Base-by-base conservation (phyloP, 2,797 vertebrate species). In the Macropodus opercularis region DNA sequence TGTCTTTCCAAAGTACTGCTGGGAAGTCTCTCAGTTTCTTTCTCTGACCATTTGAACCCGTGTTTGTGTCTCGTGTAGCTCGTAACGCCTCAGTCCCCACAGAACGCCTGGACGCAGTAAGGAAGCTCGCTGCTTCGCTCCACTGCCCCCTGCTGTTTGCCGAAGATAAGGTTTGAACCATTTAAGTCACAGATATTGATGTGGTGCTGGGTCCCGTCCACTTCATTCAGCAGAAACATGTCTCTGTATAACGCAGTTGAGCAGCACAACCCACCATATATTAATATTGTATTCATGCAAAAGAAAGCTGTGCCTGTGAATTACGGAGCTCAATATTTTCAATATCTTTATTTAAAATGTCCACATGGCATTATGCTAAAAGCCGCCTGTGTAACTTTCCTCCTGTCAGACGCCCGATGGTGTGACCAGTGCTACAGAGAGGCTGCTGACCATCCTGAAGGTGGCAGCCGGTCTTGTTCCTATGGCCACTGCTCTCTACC, bases 81-180 rank as follows among this genome's bases (percentile, higher is more conserved):
- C 92, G 92, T 12, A 81, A 79, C 1, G 61, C 63, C 2, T 81
- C 77, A 0, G 68, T 75, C 39, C 74, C 89, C 29, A 31, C 72
- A 13, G 87, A 89, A 43, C 84, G 79, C 1, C 67, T 80, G 40
- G 87, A 81, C 19, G 86, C 87, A 0, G 14, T 95, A 52, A 84
- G 79, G 63, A 93, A 87, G 66, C 80, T 97, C 75, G 92, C 93
- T 32, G 91, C 92, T 15, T 61, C 73, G 11, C 94, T 94, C 62
- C 85, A 87, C 29, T 95, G 95, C 65, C 93, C 95, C 14, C 70
- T 98, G 52, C 72, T 98, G 17, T 94, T 91, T 80, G 93, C 93
- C 22, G 95, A 98, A 77, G 87, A 91, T 77, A 77, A 90, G 91
- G 92, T 93, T 65, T 54, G 75, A 61, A 18, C 42, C 15, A 2